Evolutionary conservation across 2,888 invertebrate species (phyloP).

Genomic region (Megamerina dolium): DNA sequence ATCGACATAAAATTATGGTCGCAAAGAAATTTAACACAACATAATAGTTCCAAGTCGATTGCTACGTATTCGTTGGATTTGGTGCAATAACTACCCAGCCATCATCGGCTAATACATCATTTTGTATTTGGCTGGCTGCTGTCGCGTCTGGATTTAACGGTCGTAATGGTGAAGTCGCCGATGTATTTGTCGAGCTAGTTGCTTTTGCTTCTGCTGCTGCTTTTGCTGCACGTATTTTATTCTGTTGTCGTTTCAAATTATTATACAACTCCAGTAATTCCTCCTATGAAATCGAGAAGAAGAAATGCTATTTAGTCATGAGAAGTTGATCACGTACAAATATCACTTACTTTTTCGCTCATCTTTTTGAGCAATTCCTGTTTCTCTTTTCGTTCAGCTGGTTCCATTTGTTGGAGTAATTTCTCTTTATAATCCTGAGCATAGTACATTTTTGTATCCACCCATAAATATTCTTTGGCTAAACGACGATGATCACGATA

Average conservation of each 20-base stretch:
- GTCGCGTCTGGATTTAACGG: too few relatives aligned
- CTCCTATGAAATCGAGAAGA: constrained; percentile 32
- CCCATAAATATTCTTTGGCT: constrained; percentile 82
- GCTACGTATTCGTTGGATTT: constrained; percentile 41
- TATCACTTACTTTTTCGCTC: constrained; percentile 39
- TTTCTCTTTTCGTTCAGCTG: constrained; percentile 40
- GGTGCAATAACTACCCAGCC: constrained; percentile 45
- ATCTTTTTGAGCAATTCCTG: constrained; percentile 43
- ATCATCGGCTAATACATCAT: constrained; percentile 35
- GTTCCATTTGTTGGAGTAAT: constrained; percentile 54
- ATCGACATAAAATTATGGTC: too few relatives aligned
- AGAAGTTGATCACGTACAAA: neutral
- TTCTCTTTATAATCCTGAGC: constrained; percentile 73
- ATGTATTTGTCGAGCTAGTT: constrained; percentile 3
- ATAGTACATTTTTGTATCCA: constrained; percentile 80
- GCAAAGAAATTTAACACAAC: constrained; percentile 6
- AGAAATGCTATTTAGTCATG: neutral
- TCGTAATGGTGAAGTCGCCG: constrained; percentile 9
- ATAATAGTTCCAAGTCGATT: neutral
- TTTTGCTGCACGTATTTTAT: constrained; percentile 33
- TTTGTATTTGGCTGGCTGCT: too few relatives aligned
- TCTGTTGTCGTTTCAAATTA: constrained; percentile 40
- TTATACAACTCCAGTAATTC: constrained; percentile 42
- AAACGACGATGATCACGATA: constrained; percentile 84
- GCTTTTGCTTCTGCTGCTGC: constrained; percentile 12